Base-by-base conservation (phyloP, 1,140 invertebrate genomes). In the Saccostrea echinata region DNA sequence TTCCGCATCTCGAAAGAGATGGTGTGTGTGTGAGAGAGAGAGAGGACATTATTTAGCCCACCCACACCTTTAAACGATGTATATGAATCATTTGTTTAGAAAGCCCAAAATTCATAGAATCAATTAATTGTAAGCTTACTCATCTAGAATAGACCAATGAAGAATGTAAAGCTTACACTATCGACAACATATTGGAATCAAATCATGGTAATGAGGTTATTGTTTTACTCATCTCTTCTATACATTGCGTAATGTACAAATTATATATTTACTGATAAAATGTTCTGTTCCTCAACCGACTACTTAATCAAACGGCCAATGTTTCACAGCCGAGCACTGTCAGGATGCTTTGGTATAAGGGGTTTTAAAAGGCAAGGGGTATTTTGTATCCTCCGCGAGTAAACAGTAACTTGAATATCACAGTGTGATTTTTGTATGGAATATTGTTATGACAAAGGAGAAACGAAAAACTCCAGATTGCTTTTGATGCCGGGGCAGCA, bases 381-480 rank as follows among this genome's bases (percentile, higher is more conserved):
- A 30, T 76, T 76, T 33, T 27, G 68, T 76, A 76, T 76, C 68
- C 68, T 76, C 68, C 12, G 68, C 68, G 30, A 13, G 30, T 76
- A 76, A 76, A 83, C 81, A 83, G 81, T n/a, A 83, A 83, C 81
- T 51, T 83, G 35, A 83, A 83, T 83, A 83, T 83, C 35, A 53
- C 81, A 53, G 35, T 83, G 81, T 83, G 35, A 53, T 83, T 51
- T 83, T 83, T 83, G 68, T 76, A 76, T 76, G 68, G 68, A 30
- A 76, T 76, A 76, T 76, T 76, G 68, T 76, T 76, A 76, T 76
- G 68, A 18, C 24, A 76, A 76, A 76, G 68, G 27, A 30, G 27
- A 76, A 76, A 33, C 13, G 27, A 76, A 76, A 76, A 30, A 76
- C 27, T 27, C 68, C 68, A 76, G 68, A 76, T 76, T 76, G 68